A percentile compares a stretch with the other conserved stretches of the same genome.
phyloP scores from a whole-genome alignment of 1,140 invertebrate genomes.

The Ditylenchus dipsaci region DNA sequence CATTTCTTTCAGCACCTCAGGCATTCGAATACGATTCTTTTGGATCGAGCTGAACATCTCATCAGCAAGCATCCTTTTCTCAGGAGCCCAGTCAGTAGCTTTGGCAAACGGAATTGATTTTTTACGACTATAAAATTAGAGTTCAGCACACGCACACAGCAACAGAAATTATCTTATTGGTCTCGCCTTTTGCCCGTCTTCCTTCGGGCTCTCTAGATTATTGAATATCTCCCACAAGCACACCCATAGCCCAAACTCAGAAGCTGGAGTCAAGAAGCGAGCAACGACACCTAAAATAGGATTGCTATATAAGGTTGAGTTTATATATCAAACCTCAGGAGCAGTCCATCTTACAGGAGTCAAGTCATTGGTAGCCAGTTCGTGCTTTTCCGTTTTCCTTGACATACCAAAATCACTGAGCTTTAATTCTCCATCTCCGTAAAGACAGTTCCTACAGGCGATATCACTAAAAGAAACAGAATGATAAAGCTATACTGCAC shows the following conservation, averaged over 20 bases:
- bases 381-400: constrained; percentile 17
- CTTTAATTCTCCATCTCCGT: constrained; percentile 28
- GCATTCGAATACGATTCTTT: too few relatives aligned
- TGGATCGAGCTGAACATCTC: too few relatives aligned
- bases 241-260: constrained; percentile 96
- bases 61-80: too few relatives aligned
- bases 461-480: constrained; percentile 61
- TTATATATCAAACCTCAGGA: constrained; percentile 19
- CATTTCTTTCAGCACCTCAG: too few relatives aligned
- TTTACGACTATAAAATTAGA: too few relatives aligned
- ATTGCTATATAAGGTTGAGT: too few relatives aligned
- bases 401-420: constrained; percentile 44
- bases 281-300: too few relatives aligned
- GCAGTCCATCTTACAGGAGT: constrained; percentile 41
- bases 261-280: constrained; percentile 62
- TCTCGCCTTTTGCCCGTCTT: constrained; percentile 66
- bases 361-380: constrained; percentile 8
- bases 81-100: too few relatives aligned
- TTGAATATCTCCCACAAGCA: constrained; percentile 98
- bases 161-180: too few relatives aligned
- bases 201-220: constrained; percentile 93
- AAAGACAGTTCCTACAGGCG: constrained; percentile 70
- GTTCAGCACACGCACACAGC: too few relatives aligned
- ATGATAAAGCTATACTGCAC: too few relatives aligned
- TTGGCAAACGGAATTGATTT: too few relatives aligned